These are phyloP conservation scores for Clivina fossor DNA, from an alignment of 2,888 invertebrate species.

Conservation along the genomic window DNA sequence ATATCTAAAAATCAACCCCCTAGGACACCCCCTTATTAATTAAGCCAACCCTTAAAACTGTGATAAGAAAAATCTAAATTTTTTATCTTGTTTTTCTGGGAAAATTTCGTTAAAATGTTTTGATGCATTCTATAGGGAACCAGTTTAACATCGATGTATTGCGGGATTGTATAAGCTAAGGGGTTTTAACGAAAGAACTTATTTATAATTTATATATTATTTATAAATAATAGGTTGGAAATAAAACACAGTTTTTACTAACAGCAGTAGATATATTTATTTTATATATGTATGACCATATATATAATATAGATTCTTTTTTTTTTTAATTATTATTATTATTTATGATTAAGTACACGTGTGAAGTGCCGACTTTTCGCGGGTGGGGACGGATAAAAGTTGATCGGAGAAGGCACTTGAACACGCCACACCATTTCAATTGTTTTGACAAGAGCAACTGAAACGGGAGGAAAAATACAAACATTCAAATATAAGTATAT, in stretches of 20 bases:
- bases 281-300: slow-evolving; percentile 30
- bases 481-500: slow-evolving; percentile 24
- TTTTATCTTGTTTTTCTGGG: too few relatives aligned
- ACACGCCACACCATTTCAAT: slow-evolving; percentile 14
- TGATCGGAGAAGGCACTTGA: slow-evolving; percentile 33
- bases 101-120: background rate
- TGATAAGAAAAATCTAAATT: too few relatives aligned
- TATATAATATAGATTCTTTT: slow-evolving; percentile 25
- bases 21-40: too few relatives aligned
- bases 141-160: too few relatives aligned
- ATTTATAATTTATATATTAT: background rate
- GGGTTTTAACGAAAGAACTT: too few relatives aligned
- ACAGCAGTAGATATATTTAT: slow-evolving; percentile 32
- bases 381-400: slow-evolving; percentile 27
- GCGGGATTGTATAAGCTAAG: too few relatives aligned
- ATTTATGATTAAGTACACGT: slow-evolving; percentile 32
- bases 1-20: too few relatives aligned
- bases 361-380: slow-evolving; percentile 28
- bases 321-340: background rate
- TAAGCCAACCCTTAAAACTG: too few relatives aligned
- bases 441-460: background rate
- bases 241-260: slow-evolving; percentile 16
- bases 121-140: background rate
- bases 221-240: slow-evolving; percentile 1
- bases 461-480: slow-evolving; percentile 2